Base-by-base conservation (phyloP, 2,113 vertebrate genomes). In the Athene cunicularia region DNA sequence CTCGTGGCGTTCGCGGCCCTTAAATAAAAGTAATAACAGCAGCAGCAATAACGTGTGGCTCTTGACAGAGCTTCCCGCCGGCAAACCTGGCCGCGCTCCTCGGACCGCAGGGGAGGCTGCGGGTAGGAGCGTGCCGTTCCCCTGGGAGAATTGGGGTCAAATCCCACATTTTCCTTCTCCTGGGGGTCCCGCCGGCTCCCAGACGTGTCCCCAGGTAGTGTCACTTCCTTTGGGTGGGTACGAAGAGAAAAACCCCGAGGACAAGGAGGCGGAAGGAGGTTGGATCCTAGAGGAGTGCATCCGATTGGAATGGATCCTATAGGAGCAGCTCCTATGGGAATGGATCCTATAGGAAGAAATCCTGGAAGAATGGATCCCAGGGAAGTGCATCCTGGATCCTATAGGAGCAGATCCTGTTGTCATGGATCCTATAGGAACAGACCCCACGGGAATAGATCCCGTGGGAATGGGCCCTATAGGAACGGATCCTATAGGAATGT, bases 141-240 rank as follows among this genome's bases (percentile, higher is more conserved):
- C 30, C 12, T 8, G 67, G 60, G 60, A 43, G 33, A 68, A 30
- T 0, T 0, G 1, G 24, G 59, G 2, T 14, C 77, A 32, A 77
- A 68, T 72, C 53, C 60, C 8, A 6, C 14, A 41, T 71, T 68
- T 56, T n/a, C 2, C 9, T 24, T 12, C n/a, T 64, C 58, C 79
- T 39, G 68, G 14, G 24, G 22, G 20, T 35, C 8, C 43, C 37
- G 6, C 6, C 1, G 2, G 9, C 43, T 47, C 72, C 62, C 56
- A 39, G 45, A 32, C 8, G 17, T 1, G 0, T 15, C 17, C 50
- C 62, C 5, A 1, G 4, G 7, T 21, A 6, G 8, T 47, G 79
- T 21, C 72, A 37, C 28, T 50, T 70, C 56, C 43, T 11, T 30
- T 1, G 4, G 43, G 20, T 17, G 12, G 45, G 28, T 6, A 9